Percentiles rank a stretch among this genome's conserved stretches.
These are phyloP conservation scores for Augiades crinisus DNA, from an alignment of 2,888 invertebrate genomes.

Conservation along the genomic window DNA sequence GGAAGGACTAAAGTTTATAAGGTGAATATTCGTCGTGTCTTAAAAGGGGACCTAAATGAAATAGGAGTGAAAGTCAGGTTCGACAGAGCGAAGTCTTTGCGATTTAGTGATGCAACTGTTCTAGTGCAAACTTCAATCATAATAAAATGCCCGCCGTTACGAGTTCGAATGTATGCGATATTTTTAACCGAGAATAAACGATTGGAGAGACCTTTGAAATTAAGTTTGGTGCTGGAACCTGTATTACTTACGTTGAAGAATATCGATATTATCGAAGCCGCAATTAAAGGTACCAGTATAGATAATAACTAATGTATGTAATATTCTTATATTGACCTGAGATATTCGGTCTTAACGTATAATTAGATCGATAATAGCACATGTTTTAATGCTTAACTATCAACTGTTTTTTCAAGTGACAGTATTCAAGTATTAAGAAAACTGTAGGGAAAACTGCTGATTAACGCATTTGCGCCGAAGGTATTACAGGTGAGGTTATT, in stretches of 20 bases:
- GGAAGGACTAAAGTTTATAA: slow-evolving; percentile 51
- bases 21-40: slow-evolving; percentile 66
- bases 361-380: no score
- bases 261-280: slow-evolving; percentile 63
- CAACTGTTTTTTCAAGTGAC: no score
- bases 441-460: no score
- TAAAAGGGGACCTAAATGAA: slow-evolving; percentile 69
- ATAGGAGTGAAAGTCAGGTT: slow-evolving; percentile 56
- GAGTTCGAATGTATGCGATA: slow-evolving; percentile 62
- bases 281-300: slow-evolving; percentile 58
- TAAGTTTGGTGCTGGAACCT: slow-evolving; percentile 62
- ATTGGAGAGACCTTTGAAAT: slow-evolving; percentile 34
- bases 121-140: slow-evolving; percentile 50
- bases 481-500: no score
- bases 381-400: no score
- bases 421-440: no score
- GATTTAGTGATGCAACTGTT: slow-evolving; percentile 62
- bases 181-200: slow-evolving; percentile 57
- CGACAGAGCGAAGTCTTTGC: slow-evolving; percentile 49
- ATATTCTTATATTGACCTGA: no score
- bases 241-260: slow-evolving; percentile 57
- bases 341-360: no score
- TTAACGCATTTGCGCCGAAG: no score
- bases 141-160: slow-evolving; percentile 50
- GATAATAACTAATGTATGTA: no score